Evolutionary conservation across 2,888 invertebrate species (phyloP).

Genomic region (Laothoe populi): DNA sequence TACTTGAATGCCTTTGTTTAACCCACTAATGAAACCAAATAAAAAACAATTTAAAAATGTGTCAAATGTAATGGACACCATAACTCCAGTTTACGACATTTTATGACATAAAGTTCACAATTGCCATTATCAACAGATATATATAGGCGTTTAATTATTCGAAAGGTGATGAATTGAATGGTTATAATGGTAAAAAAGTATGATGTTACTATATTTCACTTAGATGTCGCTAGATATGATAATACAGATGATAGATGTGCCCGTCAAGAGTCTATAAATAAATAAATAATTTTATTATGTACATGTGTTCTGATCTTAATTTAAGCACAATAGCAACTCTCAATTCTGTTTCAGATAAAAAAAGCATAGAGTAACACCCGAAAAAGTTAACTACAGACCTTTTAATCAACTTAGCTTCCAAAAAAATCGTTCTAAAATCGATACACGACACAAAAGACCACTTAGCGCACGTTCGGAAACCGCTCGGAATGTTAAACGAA

Average conservation of each 20-base stretch:
- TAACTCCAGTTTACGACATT: conserved; percentile 16
- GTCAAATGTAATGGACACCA: conserved; percentile 22
- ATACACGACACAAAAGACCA: conserved; percentile 58
- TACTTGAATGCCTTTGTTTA: not conserved
- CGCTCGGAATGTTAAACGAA: conserved; percentile 62
- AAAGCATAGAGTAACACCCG: not conserved
- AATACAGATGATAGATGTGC: not conserved
- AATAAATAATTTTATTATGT: not conserved
- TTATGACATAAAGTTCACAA: conserved; percentile 21
- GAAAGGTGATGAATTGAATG: conserved; percentile 5
- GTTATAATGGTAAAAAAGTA: conserved; percentile 1
- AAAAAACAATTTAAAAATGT: conserved; percentile 20
- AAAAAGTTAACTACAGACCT: not conserved
- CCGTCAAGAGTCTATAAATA: not conserved
- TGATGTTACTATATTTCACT: not conserved
- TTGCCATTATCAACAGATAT: conserved; percentile 25
- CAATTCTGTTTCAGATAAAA: not conserved
- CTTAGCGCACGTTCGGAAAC: conserved; percentile 67
- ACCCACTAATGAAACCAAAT: not conserved
- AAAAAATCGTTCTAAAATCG: conserved; percentile 47
- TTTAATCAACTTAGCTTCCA: conserved; percentile 36
- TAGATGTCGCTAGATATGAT: not conserved
- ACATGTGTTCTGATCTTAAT: not conserved
- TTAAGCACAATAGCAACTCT: not conserved
- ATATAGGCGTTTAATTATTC: conserved; percentile 28